Conservation (phyloP, 2,797 vertebrate genomes). For the Pogoniulus pusillus region DNA sequence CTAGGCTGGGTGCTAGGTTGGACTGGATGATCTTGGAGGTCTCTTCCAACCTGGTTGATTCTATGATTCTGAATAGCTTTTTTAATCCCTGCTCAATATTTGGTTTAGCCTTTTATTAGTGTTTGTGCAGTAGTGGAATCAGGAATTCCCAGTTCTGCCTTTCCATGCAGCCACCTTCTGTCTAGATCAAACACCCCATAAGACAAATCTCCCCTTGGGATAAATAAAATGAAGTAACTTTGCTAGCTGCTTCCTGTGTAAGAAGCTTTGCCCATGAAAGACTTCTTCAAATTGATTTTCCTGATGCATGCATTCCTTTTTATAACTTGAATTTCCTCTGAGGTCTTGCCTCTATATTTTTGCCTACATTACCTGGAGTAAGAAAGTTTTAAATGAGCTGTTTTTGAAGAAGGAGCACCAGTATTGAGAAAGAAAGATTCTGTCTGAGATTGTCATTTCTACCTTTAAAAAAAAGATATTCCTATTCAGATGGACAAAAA, state of each 20-base stretch:
- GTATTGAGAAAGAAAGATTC: background rate
- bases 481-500: background rate
- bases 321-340: conserved; percentile 10
- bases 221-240: conserved; percentile 14
- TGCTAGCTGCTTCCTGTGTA: background rate
- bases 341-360: background rate
- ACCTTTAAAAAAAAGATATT: background rate
- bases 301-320: background rate
- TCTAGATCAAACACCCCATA: background rate
- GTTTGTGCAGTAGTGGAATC: background rate
- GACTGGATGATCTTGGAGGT: too few relatives aligned
- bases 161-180: background rate
- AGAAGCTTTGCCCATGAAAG: background rate
- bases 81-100: background rate
- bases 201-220: background rate
- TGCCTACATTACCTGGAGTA: background rate
- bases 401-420: background rate
- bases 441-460: background rate
- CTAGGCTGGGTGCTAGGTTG: too few relatives aligned
- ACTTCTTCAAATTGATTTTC: conserved; percentile 13
- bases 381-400: background rate
- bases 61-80: too few relatives aligned
- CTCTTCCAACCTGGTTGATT: too few relatives aligned
- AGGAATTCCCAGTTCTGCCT: background rate
- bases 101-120: background rate